Base-by-base conservation (phyloP, 1,140 invertebrate genomes). In the Radopholus similis region DNA sequence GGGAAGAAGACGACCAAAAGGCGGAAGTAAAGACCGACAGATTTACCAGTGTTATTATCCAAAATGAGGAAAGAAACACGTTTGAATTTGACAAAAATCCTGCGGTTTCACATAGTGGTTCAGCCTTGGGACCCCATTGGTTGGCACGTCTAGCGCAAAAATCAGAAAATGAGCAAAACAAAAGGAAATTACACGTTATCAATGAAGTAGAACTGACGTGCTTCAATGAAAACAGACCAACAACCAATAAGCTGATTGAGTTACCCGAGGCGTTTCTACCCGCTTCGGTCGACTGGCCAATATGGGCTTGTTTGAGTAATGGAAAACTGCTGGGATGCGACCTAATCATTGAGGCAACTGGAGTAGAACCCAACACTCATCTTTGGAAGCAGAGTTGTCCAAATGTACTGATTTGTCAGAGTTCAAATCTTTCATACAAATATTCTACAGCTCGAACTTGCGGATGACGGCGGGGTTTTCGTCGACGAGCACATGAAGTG, bases 281-380 rank as follows among this genome's bases (percentile, higher is more conserved):
- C 38, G 11, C 23, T 15, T 15, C 11, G 30, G n/a, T 26, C 21
- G 38, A 66, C 30, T 66, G 64, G 64, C 56, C 47, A 21, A 13
- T 66, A 23, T 66, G 59, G 59, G 66, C 51, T 3, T 26, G 23
- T 4, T 26, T 68, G 11, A 68, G 47, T 32, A 28, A 68, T 26
- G 59, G 51, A 35, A n/a, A 68, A 37, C 21, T 26, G 37, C 26
- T 90, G 77, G 87, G 88, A 9, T 93, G 91, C 86, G 93, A 98
- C 86, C 89, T 97, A 80, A 85, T 98, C 32, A 87, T 98, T 57
- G 96, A 92, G 72, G 95, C 95, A 2, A 97, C 92, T 44, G 95
- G 95, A 18, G 94, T 98, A 2, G 83, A 86, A 35, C 92, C 87
- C n/a, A 85, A 86, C 74, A 64, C 74, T 13, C 38, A 66, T 6